phyloP scores from a whole-genome alignment of 2,888 invertebrate genomes.

The Volucella inanis region DNA sequence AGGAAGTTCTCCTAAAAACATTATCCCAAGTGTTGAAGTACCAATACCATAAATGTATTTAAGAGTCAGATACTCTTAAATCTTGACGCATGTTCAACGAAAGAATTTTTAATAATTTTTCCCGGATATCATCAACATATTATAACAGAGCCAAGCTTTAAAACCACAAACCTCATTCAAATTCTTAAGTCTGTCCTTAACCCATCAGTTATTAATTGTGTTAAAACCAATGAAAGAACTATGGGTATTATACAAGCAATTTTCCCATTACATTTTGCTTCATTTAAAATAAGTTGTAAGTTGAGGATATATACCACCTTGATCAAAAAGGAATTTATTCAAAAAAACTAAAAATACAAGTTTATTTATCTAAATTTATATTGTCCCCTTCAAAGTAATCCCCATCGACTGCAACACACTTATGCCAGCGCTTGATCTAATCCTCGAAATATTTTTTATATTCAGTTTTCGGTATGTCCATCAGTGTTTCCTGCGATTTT shows the following conservation, averaged over 20 bases:
- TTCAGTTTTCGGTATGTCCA: too few species aligned
- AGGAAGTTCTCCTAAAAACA: conserved; percentile 29
- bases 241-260: conserved; percentile 22
- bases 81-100: background rate
- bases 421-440: too few species aligned
- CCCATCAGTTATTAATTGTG: conserved; percentile 18
- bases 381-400: too few species aligned
- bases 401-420: too few species aligned
- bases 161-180: background rate
- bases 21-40: conserved; percentile 39
- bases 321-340: too few species aligned
- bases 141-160: background rate
- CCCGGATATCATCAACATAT: background rate
- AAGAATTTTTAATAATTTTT: background rate
- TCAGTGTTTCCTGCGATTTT: too few species aligned
- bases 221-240: conserved; percentile 21
- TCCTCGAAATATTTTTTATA: too few species aligned
- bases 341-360: too few species aligned
- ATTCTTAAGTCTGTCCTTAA: conserved; percentile 24
- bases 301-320: too few species aligned
- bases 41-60: conserved; percentile 54
- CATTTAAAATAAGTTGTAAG: too few species aligned
- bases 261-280: conserved; percentile 19
- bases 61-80: conserved; percentile 16
- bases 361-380: too few species aligned